Conservation (phyloP, 2,888 invertebrate species). For the Rotaria magnacalcarata region DNA sequence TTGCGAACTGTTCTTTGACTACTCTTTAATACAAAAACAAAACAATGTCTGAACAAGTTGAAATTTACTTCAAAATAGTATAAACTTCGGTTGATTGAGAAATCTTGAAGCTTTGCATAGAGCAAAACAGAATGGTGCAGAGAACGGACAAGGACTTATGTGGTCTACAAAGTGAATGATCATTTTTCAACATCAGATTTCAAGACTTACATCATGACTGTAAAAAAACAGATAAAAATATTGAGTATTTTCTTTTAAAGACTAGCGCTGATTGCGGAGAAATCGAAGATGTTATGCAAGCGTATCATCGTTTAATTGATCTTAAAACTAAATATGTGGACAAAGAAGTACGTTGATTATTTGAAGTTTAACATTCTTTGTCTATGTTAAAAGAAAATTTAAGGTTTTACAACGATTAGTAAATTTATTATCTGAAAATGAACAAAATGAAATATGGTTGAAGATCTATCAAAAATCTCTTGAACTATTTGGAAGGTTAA, state of each 20-base stretch:
- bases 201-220: too few relatives aligned
- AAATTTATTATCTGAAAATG: not conserved
- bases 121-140: too few relatives aligned
- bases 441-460: not conserved
- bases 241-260: not conserved
- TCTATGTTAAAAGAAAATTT: not conserved
- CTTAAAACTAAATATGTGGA: constrained; percentile 44
- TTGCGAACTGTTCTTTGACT: too few relatives aligned
- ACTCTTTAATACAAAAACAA: too few relatives aligned
- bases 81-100: too few relatives aligned
- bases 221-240: too few relatives aligned
- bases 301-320: constrained; percentile 45
- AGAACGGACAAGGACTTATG: too few relatives aligned
- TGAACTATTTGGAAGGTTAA: constrained; percentile 25
- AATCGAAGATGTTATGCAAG: constrained; percentile 44
- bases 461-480: constrained; percentile 21
- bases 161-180: too few relatives aligned
- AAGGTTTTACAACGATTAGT: constrained; percentile 23
- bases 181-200: too few relatives aligned
- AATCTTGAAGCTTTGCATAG: too few relatives aligned
- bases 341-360: constrained; percentile 25
- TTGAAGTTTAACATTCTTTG: not conserved
- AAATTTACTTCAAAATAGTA: too few relatives aligned
- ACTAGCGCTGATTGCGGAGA: constrained; percentile 45
- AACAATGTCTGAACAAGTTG: too few relatives aligned